Evolutionary conservation across 2,888 invertebrate species (phyloP).

Genomic region (Chironomus tentans): DNA sequence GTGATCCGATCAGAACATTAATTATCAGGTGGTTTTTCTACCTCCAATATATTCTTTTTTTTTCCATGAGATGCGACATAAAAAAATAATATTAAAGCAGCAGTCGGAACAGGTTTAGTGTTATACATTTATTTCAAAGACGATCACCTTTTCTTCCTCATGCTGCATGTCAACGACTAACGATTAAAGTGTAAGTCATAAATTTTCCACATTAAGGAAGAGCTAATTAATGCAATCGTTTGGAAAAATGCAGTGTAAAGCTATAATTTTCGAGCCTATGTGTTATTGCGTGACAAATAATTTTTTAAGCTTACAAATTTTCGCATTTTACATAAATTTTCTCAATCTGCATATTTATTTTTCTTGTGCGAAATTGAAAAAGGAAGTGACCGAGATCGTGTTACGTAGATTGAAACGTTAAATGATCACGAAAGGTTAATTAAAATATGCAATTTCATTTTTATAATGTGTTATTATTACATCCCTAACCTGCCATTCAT

Average conservation of each 20-base stretch:
- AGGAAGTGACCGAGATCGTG: too few species aligned
- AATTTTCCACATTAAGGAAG: too few species aligned
- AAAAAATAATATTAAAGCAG: too few species aligned
- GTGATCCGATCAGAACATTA: neutral
- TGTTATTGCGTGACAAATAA: neutral
- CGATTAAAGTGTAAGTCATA: too few species aligned
- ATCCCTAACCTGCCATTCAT: too few species aligned
- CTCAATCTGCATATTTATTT: neutral
- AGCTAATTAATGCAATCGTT: too few species aligned
- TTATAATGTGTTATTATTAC: too few species aligned
- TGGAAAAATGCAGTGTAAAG: too few species aligned
- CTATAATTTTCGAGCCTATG: neutral
- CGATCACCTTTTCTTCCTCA: neutral
- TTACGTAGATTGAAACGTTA: too few species aligned
- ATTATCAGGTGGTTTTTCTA: slow-evolving; percentile 24
- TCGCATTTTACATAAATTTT: neutral
- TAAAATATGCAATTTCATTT: too few species aligned
- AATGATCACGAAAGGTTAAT: too few species aligned
- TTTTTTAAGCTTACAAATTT: neutral
- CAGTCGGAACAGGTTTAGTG: neutral
- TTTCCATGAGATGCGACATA: neutral
- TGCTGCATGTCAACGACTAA: neutral
- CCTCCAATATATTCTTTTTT: neutral
- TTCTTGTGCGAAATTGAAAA: too few species aligned
- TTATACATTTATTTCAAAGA: neutral